Base-by-base conservation (phyloP, 2,797 vertebrate species). In the Sphaeramia orbicularis region DNA sequence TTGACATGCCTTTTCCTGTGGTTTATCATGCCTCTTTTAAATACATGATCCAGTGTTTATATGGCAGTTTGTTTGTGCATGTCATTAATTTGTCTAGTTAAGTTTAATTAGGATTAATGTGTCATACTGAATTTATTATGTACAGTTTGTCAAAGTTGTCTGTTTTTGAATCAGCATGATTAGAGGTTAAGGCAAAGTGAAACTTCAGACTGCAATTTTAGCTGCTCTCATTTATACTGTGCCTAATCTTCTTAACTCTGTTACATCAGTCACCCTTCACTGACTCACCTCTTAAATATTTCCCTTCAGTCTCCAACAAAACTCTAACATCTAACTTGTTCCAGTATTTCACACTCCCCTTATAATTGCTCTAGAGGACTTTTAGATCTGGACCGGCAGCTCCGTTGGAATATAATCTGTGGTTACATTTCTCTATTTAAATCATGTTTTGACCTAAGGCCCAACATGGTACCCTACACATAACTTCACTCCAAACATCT, bases 401-500 rank as follows among this genome's bases (percentile, higher is more conserved):
- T 6, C 14, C n/a, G n/a, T n/a, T n/a, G n/a, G n/a, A n/a, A n/a
- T n/a, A n/a, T n/a, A n/a, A n/a, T n/a, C n/a, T n/a, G n/a, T n/a
- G n/a, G n/a, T n/a, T n/a, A n/a, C n/a, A n/a, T n/a, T n/a, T n/a
- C n/a, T n/a, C n/a, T n/a, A n/a, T 67, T 21, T 51, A 57, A 64
- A 49, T 72, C 48, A 43, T 16, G 12, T 45, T 30, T 84, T 84
- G 77, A 56, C 78, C 30, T 11, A 0, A 15, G 16, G 67, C 71
- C 59, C 37, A 7, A 40, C 62, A 48, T 21, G 0, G 0, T 50
- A 49, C 37, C 36, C 21, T 36, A 35, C 4, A 7, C 47, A 65
- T 43, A 37, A 56, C 65, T 73, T 55, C 48, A 57, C 13, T 44
- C 18, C 21, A 44, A 48, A 43, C 83, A 80, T 84, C 61, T 84